These are phyloP conservation scores for Acanthopagrus latus DNA, from an alignment of 2,797 vertebrate genomes.

Conservation along the genomic window DNA sequence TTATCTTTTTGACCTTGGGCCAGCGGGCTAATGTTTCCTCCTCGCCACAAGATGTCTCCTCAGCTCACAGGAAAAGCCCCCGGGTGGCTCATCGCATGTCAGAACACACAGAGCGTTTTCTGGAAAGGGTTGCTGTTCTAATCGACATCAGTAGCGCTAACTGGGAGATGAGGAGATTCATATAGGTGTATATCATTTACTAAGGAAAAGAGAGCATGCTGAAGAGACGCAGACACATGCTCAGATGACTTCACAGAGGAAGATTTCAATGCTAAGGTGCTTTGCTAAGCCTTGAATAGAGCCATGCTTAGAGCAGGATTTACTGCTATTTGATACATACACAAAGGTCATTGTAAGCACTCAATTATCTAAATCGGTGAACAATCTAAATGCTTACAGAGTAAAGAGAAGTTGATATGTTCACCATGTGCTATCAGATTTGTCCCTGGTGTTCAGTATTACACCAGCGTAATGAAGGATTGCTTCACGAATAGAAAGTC, in stretches of 20 bases:
- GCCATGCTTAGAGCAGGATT: not conserved
- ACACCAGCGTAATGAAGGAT: constrained; percentile 17
- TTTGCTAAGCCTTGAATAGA: constrained; percentile 7
- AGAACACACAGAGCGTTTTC: not conserved
- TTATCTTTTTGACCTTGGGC: constrained; percentile 69
- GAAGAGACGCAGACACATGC: not conserved
- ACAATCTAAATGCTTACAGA: not conserved
- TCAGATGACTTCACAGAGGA: not conserved
- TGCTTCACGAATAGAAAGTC: constrained; percentile 54
- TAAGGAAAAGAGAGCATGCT: not conserved
- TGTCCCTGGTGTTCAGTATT: constrained; percentile 10
- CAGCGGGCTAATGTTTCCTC: constrained; percentile 40
- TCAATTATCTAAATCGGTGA: not conserved
- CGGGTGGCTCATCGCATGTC: constrained; percentile 2
- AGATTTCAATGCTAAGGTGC: not conserved
- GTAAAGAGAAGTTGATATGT: no score
- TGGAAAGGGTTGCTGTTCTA: not conserved
- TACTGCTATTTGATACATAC: not conserved
- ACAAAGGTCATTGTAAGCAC: not conserved
- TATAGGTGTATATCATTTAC: not conserved
- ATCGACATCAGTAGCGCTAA: constrained; percentile 3
- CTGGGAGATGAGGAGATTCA: not conserved
- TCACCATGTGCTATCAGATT: not conserved
- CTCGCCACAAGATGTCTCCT: constrained; percentile 80
- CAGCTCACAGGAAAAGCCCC: constrained; percentile 57